Evolutionary conservation across 2,113 vertebrate genomes (phyloP).

Genomic region (Ageneiosus marmoratus): DNA sequence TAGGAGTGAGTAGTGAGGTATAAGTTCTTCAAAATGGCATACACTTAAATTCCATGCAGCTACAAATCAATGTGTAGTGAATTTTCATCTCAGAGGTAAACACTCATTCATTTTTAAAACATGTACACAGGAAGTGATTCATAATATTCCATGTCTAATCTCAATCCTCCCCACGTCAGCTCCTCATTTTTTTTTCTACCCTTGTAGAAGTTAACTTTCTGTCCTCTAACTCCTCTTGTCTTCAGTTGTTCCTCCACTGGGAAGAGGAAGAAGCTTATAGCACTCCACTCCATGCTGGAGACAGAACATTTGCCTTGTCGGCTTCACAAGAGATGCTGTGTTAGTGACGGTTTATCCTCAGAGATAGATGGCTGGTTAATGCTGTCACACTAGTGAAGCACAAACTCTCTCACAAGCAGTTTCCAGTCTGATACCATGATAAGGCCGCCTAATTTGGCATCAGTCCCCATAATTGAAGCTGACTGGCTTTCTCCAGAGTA

Average conservation of each 20-base stretch:
- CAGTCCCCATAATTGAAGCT: slow-evolving; percentile 71
- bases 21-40: neutral
- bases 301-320: slow-evolving; percentile 51
- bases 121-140: neutral
- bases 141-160: neutral
- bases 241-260: slow-evolving; percentile 53
- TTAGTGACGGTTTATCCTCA: slow-evolving; percentile 59
- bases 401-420: slow-evolving; percentile 43
- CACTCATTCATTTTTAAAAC: neutral
- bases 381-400: slow-evolving; percentile 58
- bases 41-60: neutral
- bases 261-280: slow-evolving; percentile 51
- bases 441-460: slow-evolving; percentile 73
- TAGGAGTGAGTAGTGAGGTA: neutral
- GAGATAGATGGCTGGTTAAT: slow-evolving; percentile 55
- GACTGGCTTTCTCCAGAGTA: slow-evolving; percentile 67
- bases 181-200: slow-evolving; percentile 8
- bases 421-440: slow-evolving; percentile 71
- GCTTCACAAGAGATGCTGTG: slow-evolving; percentile 52
- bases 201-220: slow-evolving; percentile 26
- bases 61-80: neutral
- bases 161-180: neutral
- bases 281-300: slow-evolving; percentile 47
- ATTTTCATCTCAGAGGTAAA: neutral
- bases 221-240: slow-evolving; percentile 11